These are phyloP conservation scores for Melopsittacus undulatus DNA, from an alignment of 2,797 vertebrate species.

Conservation along the genomic window DNA sequence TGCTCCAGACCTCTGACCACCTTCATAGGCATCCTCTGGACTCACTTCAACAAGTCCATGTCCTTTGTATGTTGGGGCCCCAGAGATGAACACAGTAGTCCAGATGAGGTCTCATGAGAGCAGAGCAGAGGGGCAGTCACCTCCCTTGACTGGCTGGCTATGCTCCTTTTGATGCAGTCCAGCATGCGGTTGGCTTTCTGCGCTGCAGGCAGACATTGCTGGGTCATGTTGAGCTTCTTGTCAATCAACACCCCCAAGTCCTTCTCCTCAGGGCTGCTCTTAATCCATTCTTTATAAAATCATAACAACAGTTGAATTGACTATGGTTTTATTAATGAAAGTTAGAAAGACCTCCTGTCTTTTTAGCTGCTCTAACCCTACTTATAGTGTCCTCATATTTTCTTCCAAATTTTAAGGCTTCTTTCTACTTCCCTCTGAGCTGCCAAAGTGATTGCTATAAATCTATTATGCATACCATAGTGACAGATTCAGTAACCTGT, in stretches of 20 bases:
- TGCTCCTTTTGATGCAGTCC: neutral
- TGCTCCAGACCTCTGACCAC: neutral
- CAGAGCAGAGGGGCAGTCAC: neutral
- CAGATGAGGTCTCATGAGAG: neutral
- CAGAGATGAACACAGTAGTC: neutral
- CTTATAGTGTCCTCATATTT: neutral
- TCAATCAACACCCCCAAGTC: neutral
- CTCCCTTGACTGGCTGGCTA: neutral
- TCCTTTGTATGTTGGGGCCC: neutral
- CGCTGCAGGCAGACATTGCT: neutral
- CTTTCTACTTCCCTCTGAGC: neutral
- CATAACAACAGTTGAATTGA: neutral
- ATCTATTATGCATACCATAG: neutral
- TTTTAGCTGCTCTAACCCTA: neutral
- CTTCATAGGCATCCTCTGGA: neutral
- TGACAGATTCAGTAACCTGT: neutral
- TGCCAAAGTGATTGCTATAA: neutral
- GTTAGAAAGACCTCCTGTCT: neutral
- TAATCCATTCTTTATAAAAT: neutral
- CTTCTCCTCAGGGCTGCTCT: neutral
- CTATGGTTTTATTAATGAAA: neutral
- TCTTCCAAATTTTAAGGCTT: neutral
- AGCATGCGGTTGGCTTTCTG: neutral
- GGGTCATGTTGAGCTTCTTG: neutral
- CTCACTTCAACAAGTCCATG: neutral